These are phyloP conservation scores for Diuraphis noxia DNA, from an alignment of 1,140 invertebrate genomes.

Conservation along the genomic window DNA sequence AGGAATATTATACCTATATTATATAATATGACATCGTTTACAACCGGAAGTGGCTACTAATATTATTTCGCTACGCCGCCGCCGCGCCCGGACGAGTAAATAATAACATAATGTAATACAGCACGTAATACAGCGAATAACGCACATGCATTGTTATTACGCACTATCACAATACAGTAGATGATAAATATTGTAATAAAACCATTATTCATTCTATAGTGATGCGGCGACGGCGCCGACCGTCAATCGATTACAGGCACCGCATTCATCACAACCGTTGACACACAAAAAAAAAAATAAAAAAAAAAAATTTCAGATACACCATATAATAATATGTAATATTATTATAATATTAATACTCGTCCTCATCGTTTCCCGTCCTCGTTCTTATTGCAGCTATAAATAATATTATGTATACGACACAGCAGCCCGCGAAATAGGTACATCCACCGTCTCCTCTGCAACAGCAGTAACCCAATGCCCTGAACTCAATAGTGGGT, in stretches of 20 bases:
- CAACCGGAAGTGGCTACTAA: neutral
- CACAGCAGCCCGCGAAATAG: neutral
- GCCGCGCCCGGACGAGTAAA: neutral
- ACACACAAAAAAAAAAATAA: neutral
- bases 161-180: neutral
- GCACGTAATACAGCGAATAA: neutral
- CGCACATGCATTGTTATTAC: neutral
- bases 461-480: neutral
- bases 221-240: too few relatives aligned
- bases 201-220: neutral
- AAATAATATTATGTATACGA: neutral
- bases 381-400: neutral
- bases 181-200: neutral
- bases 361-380: neutral
- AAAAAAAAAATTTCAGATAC: neutral
- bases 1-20: neutral
- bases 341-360: neutral
- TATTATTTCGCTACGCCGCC: slow-evolving; percentile 14
- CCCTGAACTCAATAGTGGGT: neutral
- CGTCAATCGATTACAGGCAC: neutral
- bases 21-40: slow-evolving; percentile 4
- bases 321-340: too few relatives aligned
- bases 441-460: neutral
- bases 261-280: neutral
- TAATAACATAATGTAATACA: neutral